Percentiles rank a stretch among this genome's conserved stretches.
These are phyloP conservation scores for Oppia nitens DNA, from an alignment of 1,140 invertebrate species.

Conservation along the genomic window DNA sequence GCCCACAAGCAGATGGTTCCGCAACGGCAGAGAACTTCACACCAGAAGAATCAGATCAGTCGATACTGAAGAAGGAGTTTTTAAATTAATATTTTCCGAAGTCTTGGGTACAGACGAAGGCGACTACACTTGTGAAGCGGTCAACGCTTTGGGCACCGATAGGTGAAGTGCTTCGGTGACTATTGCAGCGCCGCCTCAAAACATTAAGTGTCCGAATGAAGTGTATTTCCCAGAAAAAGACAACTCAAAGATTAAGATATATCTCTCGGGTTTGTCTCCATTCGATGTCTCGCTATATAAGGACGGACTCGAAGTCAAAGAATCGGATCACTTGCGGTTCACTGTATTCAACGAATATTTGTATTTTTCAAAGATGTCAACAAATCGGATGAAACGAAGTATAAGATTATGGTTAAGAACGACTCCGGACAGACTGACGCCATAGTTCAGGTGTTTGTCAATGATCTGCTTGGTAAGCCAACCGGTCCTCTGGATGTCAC, in stretches of 20 bases:
- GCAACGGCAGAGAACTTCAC: slow-evolving; percentile 18
- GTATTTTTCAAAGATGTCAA: slow-evolving; percentile 74
- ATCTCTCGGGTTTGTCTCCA: slow-evolving; percentile 78
- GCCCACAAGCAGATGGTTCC: slow-evolving; percentile 66
- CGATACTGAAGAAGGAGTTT: slow-evolving; percentile 28
- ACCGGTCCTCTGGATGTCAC: slow-evolving; percentile 75
- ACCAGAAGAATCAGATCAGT: slow-evolving; percentile 1
- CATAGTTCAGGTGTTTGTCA: slow-evolving; percentile 68
- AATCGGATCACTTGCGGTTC: slow-evolving; percentile 66
- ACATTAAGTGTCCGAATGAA: slow-evolving; percentile 75
- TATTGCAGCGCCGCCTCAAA: slow-evolving; percentile 62
- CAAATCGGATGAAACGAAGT: slow-evolving; percentile 63
- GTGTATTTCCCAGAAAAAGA: slow-evolving; percentile 77
- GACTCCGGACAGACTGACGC: slow-evolving; percentile 69
- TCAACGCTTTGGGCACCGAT: slow-evolving; percentile 74
- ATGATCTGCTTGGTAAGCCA: slow-evolving; percentile 73
- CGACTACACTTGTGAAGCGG: slow-evolving; percentile 88
- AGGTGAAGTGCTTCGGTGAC: slow-evolving; percentile 52
- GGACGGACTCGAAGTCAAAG: slow-evolving; percentile 54
- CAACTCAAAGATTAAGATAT: slow-evolving; percentile 87
- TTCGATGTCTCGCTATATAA: slow-evolving; percentile 64
- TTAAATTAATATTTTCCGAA: slow-evolving; percentile 16
- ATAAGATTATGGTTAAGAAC: slow-evolving; percentile 74
- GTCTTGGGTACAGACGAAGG: slow-evolving; percentile 55
- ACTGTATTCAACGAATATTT: slow-evolving; percentile 89